Base-by-base conservation (phyloP, 2,888 invertebrate species). In the Hydropsyche betteni region DNA sequence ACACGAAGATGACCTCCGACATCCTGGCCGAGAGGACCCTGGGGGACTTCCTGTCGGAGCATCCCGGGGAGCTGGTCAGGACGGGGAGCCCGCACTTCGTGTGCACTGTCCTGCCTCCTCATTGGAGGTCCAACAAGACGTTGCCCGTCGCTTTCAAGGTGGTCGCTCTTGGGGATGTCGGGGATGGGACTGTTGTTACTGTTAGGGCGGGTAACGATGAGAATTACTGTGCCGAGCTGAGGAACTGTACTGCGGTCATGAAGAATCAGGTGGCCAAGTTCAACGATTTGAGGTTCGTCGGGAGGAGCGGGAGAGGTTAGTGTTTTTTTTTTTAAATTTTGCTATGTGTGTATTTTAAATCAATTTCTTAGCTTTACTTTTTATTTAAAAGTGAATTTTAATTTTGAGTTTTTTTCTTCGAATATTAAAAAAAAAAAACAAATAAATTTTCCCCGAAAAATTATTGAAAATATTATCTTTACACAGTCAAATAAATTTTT, bases 251-350 rank as follows among this genome's bases (percentile, higher is more conserved):
- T 72, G 97, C 99, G 50, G 93, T 97, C 82, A 97, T 99, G 94
- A 98, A 98, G 89, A 97, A 98, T 85, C 97, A 98, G 85, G 96
- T 99, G 81, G 99, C 99, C 81, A 97, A 98, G 88, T 99, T 99
- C 88, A 98, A 98, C 85, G 99, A 99, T 88, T 89, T 99, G 82
- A 90, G 99, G 84, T 99, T 99, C 89, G 97, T 99, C 82, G 99
- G 99, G 81, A 91, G 98, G 85, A 98, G 98, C 85, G 99, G 99
- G 82, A 90, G 99, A 92, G 99, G 99, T 98, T 88, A 93, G 92
- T 88, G 24, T 51, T 36, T 75, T 51, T 70, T 73, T 69, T 44
- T n/a, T 6, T 33, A 34, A 24, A 24, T 2, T 1, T 24, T 24
- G n/a, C n/a, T 24, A 24, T 33, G 2, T 24, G 6, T 44, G 10